These are phyloP conservation scores for Hyphantria cunea DNA, from an alignment of 1,140 invertebrate genomes.

Conservation along the genomic window DNA sequence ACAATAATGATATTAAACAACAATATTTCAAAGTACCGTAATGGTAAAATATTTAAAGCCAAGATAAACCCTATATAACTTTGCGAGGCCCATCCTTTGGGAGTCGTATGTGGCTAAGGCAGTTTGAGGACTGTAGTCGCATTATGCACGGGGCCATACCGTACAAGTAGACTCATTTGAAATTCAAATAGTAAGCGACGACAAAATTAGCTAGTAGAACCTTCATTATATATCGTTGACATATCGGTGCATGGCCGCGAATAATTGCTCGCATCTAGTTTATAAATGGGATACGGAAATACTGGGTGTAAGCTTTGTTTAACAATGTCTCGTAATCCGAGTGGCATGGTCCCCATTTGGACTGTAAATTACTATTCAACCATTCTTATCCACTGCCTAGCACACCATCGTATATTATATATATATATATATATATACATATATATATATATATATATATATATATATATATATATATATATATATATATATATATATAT, in stretches of 20 bases:
- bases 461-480: too few species aligned
- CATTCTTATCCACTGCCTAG: too few species aligned
- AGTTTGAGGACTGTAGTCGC: conserved; percentile 16
- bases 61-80: neutral
- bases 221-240: conserved; percentile 20
- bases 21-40: neutral
- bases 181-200: conserved; percentile 23
- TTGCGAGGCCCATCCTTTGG: conserved; percentile 1
- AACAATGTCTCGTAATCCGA: too few species aligned
- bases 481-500: too few species aligned
- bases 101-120: conserved; percentile 6
- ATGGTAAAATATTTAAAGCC: neutral
- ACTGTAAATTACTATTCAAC: too few species aligned
- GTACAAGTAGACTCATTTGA: conserved; percentile 20
- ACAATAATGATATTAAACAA: neutral
- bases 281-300: neutral
- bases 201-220: conserved; percentile 15
- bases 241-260: conserved; percentile 2
- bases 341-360: too few species aligned
- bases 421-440: too few species aligned
- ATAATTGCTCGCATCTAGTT: conserved; percentile 5
- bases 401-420: too few species aligned
- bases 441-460: too few species aligned
- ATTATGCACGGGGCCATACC: conserved; percentile 25
- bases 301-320: neutral